These are phyloP conservation scores for Nannospalax galili DNA, from an alignment of 2,113 vertebrate species.

Conservation along the genomic window DNA sequence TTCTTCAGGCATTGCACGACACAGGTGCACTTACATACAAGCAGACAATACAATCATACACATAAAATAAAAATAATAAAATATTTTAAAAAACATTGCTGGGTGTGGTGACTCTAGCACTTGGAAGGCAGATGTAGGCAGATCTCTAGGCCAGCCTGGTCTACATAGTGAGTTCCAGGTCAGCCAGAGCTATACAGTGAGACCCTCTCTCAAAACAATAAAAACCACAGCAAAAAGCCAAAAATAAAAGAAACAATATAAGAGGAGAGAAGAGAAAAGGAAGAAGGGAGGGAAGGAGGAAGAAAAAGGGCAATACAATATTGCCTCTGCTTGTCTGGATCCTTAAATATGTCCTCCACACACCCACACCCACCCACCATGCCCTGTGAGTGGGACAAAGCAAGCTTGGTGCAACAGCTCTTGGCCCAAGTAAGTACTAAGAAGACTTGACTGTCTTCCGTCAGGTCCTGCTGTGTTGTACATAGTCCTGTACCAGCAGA, in stretches of 20 bases:
- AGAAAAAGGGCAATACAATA: neutral
- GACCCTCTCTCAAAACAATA: too few species aligned
- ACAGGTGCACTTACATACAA: too few species aligned
- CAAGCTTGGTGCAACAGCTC: neutral
- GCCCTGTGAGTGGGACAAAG: neutral
- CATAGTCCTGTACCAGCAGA: neutral
- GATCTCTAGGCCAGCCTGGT: too few species aligned
- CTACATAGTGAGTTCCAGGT: too few species aligned
- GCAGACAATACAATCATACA: neutral
- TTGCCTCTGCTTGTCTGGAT: neutral
- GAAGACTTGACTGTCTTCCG: neutral
- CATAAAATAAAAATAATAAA: neutral
- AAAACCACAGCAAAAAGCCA: too few species aligned
- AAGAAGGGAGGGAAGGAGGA: neutral
- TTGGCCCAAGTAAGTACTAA: neutral
- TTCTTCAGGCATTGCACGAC: too few species aligned
- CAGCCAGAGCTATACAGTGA: too few species aligned
- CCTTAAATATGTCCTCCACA: neutral
- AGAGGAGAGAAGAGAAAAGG: neutral
- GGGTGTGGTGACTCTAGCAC: too few species aligned
- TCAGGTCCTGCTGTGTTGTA: neutral
- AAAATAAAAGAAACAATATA: neutral
- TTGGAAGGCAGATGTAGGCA: too few species aligned
- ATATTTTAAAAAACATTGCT: too few species aligned
- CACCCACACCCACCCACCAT: too few species aligned